These are phyloP conservation scores for Peucedramus taeniatus DNA, from an alignment of 2,113 vertebrate genomes.

Conservation along the genomic window DNA sequence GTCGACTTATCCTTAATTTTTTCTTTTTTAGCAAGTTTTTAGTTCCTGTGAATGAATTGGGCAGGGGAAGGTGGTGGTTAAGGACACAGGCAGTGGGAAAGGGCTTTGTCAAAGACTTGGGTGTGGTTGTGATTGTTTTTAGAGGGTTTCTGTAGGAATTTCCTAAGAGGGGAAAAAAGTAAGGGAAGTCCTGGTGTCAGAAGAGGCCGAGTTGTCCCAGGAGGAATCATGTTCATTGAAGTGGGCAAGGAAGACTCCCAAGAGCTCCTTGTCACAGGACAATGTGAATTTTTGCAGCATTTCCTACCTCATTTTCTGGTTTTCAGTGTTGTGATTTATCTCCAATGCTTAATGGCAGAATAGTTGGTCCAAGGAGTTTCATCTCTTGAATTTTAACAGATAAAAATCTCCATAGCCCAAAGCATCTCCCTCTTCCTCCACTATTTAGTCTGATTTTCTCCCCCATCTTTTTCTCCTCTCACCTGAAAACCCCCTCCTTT, in stretches of 20 bases:
- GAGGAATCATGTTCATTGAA: not conserved
- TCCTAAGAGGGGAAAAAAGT: not conserved
- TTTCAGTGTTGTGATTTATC: not conserved
- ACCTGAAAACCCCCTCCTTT: not conserved
- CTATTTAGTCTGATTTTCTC: not conserved
- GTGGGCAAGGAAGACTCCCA: not conserved
- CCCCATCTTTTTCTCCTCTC: not conserved
- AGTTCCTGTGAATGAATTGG: not conserved
- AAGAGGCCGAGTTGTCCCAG: not conserved
- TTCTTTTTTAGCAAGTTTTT: not conserved
- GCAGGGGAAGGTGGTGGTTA: not conserved
- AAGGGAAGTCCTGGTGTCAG: not conserved
- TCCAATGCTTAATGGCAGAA: not conserved
- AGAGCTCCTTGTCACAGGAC: not conserved
- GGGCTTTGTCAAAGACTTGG: not conserved
- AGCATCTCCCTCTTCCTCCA: not conserved
- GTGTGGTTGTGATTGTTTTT: not conserved
- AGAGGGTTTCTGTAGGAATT: not conserved
- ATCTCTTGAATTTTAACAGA: not conserved
- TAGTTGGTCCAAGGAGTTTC: not conserved
- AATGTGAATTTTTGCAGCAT: not conserved
- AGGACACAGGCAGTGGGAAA: not conserved
- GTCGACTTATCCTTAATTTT: not conserved
- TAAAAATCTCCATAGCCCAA: not conserved
- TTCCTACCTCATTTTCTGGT: not conserved